Percentiles rank a stretch among this genome's conserved stretches.
These are phyloP conservation scores for Tenualosa ilisha DNA, from an alignment of 2,797 vertebrate species.

Conservation along the genomic window DNA sequence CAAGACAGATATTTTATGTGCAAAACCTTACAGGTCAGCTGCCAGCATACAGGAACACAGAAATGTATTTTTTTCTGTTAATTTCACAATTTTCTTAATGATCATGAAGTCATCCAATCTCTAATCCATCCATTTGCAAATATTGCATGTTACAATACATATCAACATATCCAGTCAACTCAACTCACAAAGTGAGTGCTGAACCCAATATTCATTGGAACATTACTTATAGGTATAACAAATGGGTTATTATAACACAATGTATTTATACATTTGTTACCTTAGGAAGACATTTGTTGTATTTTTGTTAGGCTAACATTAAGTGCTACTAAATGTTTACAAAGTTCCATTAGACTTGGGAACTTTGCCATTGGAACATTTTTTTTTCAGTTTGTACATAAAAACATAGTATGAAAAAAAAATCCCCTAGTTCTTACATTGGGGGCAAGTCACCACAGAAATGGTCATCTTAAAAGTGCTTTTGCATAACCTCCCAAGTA, in stretches of 20 bases:
- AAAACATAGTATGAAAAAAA: constrained; percentile 67
- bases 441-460: constrained; percentile 59
- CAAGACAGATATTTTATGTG: constrained; percentile 4
- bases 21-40: constrained; percentile 17
- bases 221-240: constrained; percentile 26
- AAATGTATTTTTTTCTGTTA: neutral
- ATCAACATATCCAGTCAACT: neutral
- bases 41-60: neutral
- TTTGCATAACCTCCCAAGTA: constrained; percentile 58
- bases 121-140: neutral
- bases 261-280: neutral
- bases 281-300: neutral
- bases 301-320: neutral
- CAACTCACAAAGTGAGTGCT: constrained; percentile 47
- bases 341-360: neutral
- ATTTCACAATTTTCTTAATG: neutral
- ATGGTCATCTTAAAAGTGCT: constrained; percentile 70
- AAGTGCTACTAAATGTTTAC: neutral
- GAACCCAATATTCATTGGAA: constrained; percentile 39
- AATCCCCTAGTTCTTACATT: constrained; percentile 71
- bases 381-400: constrained; percentile 56
- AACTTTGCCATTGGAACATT: constrained; percentile 22
- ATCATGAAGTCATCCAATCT: neutral
- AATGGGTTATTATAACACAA: neutral
- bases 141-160: constrained; percentile 10